phyloP scores from a whole-genome alignment of 2,113 vertebrate species.

The Tonatia bakeri region DNA sequence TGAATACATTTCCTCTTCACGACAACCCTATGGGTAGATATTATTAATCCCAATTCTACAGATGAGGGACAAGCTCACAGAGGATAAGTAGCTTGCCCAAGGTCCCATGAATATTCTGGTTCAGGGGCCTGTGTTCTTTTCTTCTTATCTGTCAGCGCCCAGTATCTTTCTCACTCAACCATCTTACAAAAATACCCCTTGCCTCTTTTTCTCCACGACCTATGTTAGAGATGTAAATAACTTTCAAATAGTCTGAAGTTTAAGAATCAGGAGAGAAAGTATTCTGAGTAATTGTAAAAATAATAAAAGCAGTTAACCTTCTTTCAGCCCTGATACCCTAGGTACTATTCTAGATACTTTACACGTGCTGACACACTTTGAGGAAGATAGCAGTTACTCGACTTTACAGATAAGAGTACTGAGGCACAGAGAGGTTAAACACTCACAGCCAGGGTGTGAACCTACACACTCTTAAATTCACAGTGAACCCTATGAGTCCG shows the following conservation, averaged over 20 bases:
- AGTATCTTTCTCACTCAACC: neutral
- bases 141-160: neutral
- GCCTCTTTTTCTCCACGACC: neutral
- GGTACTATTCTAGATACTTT: neutral
- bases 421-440: neutral
- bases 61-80: neutral
- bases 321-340: neutral
- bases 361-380: neutral
- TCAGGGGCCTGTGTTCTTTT: neutral
- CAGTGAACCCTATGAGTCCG: neutral
- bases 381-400: neutral
- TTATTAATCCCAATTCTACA: neutral
- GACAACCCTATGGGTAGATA: neutral
- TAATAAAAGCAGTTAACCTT: neutral
- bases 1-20: neutral
- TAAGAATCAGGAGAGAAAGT: slow-evolving; percentile 10
- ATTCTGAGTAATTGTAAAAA: neutral
- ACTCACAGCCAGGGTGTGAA: neutral
- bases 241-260: neutral
- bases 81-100: neutral
- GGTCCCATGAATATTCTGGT: neutral
- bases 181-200: neutral
- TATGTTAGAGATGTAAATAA: neutral
- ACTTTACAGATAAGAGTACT: neutral
- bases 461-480: neutral